Conservation (phyloP, 2,113 vertebrate species). For the Calidris pygmaea region DNA sequence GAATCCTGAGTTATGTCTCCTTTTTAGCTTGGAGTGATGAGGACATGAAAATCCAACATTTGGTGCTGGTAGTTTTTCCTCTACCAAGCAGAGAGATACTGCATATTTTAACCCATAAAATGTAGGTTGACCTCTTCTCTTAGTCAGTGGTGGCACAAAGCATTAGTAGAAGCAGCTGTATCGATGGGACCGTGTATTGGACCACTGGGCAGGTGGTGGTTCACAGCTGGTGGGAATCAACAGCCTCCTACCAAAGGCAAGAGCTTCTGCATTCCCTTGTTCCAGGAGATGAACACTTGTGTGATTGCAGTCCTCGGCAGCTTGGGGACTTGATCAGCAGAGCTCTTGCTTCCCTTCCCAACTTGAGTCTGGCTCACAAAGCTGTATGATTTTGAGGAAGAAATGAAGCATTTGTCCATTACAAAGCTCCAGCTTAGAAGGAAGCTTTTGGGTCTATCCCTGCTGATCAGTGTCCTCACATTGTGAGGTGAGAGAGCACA, state of each 20-base stretch:
- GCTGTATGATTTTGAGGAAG: neutral
- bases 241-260: neutral
- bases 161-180: neutral
- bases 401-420: neutral
- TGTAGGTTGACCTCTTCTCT: neutral
- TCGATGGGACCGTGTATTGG: neutral
- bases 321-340: neutral
- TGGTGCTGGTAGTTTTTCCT: neutral
- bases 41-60: neutral
- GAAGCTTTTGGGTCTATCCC: neutral
- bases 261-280: neutral
- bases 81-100: neutral
- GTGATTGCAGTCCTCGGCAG: neutral
- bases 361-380: neutral
- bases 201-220: neutral
- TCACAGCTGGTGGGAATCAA: neutral
- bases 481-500: neutral
- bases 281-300: neutral
- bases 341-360: neutral
- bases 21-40: accelerated
- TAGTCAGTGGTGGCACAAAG: neutral
- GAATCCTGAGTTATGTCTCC: neutral
- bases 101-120: neutral
- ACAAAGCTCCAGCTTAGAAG: neutral
- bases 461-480: neutral